phyloP scores from a whole-genome alignment of 2,797 vertebrate species.

The Girardinus metallicus region DNA sequence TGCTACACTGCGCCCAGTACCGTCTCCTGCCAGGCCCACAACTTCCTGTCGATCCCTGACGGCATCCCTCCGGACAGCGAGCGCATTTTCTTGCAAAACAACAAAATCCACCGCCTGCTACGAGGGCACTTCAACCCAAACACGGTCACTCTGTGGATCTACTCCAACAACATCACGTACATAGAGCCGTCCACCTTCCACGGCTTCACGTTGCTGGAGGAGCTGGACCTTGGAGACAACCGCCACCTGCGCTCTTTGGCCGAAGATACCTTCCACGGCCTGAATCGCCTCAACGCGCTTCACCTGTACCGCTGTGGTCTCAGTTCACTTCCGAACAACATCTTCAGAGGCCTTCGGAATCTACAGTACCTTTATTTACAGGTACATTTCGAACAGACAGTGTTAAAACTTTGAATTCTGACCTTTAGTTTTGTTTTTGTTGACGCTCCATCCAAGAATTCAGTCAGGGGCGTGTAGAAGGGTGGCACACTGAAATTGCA shows the following conservation, averaged over 20 bases:
- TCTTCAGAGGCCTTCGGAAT: slow-evolving; percentile 94
- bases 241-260: slow-evolving; percentile 91
- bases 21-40: slow-evolving; percentile 97
- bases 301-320: slow-evolving; percentile 97
- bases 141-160: slow-evolving; percentile 96
- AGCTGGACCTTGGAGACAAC: slow-evolving; percentile 97
- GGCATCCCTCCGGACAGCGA: slow-evolving; percentile 95
- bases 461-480: too few relatives aligned
- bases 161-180: slow-evolving; percentile 98
- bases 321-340: slow-evolving; percentile 88
- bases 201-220: slow-evolving; percentile 92
- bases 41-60: slow-evolving; percentile 91
- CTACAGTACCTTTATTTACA: slow-evolving; percentile 98
- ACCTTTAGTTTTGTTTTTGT: not conserved
- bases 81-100: slow-evolving; percentile 97
- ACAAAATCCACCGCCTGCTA: slow-evolving; percentile 92
- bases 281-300: slow-evolving; percentile 91
- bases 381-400: slow-evolving; percentile 59
- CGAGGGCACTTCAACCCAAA: slow-evolving; percentile 92
- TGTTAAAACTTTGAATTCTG: not conserved
- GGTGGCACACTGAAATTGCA: too few relatives aligned
- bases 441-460: not conserved
- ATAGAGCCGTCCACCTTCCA: slow-evolving; percentile 94
- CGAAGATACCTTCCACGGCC: slow-evolving; percentile 94
- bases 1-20: slow-evolving; percentile 97